A percentile compares a stretch with the other conserved stretches of the same genome.
phyloP scores from a whole-genome alignment of 2,888 invertebrate genomes.

The Hyposoter dolosus region DNA sequence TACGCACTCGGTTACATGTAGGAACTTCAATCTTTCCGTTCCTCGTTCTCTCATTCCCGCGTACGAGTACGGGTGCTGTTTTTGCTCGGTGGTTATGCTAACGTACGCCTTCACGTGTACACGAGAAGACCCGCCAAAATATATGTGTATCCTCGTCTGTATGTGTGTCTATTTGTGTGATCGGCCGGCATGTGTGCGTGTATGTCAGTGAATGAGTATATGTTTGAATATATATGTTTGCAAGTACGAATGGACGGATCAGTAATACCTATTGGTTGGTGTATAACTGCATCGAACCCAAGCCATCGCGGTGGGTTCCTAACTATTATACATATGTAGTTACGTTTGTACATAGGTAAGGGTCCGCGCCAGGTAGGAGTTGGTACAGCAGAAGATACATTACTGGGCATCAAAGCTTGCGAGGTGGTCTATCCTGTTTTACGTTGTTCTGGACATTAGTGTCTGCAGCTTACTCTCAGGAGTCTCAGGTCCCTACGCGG shows the following conservation, averaged over 20 bases:
- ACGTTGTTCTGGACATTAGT: not conserved
- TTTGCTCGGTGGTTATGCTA: constrained; percentile 43
- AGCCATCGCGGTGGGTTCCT: constrained; percentile 27
- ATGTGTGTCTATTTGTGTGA: not conserved
- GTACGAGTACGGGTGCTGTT: constrained; percentile 27
- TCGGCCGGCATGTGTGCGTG: not conserved
- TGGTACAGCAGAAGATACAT: constrained; percentile 17
- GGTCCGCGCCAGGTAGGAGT: constrained; percentile 20
- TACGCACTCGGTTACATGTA: constrained; percentile 45
- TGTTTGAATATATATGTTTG: constrained; percentile 7
- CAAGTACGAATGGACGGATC: constrained; percentile 29
- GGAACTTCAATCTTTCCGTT: constrained; percentile 44
- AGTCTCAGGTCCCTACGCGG: not conserved
- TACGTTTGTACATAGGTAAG: constrained; percentile 28
- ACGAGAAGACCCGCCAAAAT: not conserved
- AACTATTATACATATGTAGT: constrained; percentile 36
- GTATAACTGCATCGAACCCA: constrained; percentile 30
- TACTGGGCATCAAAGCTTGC: constrained; percentile 4
- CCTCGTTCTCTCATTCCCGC: not conserved
- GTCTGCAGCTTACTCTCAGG: not conserved
- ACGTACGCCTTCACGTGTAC: constrained; percentile 4
- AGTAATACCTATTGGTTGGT: constrained; percentile 39
- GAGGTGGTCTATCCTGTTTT: constrained; percentile 41
- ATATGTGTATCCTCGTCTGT: not conserved
- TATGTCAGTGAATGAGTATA: not conserved